Evolutionary conservation across 2,797 vertebrate species (phyloP), one percentile per base, ranked within the genome.

Genomic region (Typhlichthys subterraneus): DNA sequence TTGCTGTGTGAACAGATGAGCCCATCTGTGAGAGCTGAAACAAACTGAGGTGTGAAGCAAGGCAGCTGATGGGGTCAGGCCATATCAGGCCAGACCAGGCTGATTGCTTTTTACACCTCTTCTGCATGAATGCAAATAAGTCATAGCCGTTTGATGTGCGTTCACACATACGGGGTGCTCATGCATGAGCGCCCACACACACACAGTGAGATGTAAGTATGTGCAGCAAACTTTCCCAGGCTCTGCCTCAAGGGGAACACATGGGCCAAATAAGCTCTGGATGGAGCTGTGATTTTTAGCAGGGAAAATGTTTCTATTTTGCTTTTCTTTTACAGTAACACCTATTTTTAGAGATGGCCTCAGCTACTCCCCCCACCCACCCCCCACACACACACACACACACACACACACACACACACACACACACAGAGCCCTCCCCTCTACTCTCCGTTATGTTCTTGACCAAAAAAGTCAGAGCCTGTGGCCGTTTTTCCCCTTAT

Each of bases 381-480:
- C 48, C 45, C 23, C 38, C 19, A 53, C 12, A 14, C 53, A n/a
- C 56, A 33, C 13, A 23, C 23, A 45, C 19, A 53, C 12, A 17
- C 53, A n/a, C 56, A 33, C 13, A 38, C 48, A 19, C 45, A 45
- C 13, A 19, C 47, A 23, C 23, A 45, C 19, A 53, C 12, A 17
- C 53, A n/a, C 56, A 33, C 13, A 38, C 48, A 15, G 19, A 29
- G 50, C 45, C 53, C 59, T 51, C 13, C 31, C 49, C 63, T 63
- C 70, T 80, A 48, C 64, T 69, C 78, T 48, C 63, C 53, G 69
- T 76, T 84, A 72, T 72, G 70, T 88, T 92, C 93, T 92, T 93
- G 82, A 89, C 80, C 89, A 92, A 90, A 91, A 83, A 84, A 87
- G 88, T 84, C 82, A 77, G 75, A 85, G 89, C 81, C 81, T 89